Evolutionary conservation across 2,113 vertebrate species (phyloP).

Genomic region (Arvicanthis niloticus): DNA sequence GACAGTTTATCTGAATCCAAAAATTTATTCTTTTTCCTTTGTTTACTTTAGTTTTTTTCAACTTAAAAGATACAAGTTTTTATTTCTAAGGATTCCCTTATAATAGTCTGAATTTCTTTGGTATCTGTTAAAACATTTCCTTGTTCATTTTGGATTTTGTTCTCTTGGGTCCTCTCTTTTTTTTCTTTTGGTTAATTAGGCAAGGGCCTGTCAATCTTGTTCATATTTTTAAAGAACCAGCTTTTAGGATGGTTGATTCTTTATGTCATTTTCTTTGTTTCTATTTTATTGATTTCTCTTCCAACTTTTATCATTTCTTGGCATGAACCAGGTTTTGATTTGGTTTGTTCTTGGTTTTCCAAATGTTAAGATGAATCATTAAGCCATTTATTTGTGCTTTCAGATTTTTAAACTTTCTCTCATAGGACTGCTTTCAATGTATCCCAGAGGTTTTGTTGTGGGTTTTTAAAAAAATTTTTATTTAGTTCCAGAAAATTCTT

Average conservation of each 20-base stretch:
- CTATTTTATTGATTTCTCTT: not conserved
- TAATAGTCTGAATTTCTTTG: too few species aligned
- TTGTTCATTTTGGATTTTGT: not conserved
- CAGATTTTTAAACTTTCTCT: not conserved
- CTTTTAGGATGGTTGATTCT: not conserved
- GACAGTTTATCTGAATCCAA: not conserved
- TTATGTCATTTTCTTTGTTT: not conserved
- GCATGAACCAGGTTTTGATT: not conserved
- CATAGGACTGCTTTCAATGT: not conserved
- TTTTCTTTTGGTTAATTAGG: not conserved
- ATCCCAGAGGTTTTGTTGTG: not conserved
- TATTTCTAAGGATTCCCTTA: not conserved
- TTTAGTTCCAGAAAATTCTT: not conserved
- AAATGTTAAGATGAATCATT: not conserved
- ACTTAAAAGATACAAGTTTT: not conserved
- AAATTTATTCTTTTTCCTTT: not conserved
- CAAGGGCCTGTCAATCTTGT: not conserved
- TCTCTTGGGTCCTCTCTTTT: not conserved
- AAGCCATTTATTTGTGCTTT: not conserved
- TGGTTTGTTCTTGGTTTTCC: not conserved
- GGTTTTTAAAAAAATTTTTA: not conserved
- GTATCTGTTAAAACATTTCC: not conserved
- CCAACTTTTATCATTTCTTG: not conserved
- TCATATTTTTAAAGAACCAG: not conserved
- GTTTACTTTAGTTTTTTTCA: not conserved